Evolutionary conservation across 2,113 vertebrate genomes (phyloP).

Genomic region (Edolisoma coerulescens): DNA sequence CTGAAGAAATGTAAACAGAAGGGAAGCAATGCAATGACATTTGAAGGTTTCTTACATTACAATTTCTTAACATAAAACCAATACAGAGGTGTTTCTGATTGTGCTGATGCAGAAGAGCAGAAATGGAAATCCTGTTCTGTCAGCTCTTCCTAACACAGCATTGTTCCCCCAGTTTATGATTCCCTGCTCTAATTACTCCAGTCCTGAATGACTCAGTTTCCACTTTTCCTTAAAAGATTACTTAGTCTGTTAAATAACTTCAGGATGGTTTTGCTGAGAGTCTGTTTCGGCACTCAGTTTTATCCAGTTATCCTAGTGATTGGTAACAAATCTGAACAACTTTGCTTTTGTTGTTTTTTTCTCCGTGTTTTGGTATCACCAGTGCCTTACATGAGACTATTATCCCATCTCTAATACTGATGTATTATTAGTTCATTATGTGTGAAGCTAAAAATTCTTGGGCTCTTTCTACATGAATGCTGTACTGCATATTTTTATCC

Average conservation of each 20-base stretch:
- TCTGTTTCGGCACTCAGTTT: not conserved
- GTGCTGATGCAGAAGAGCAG: not conserved
- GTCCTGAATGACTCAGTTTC: not conserved
- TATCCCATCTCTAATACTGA: not conserved
- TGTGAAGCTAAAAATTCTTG: not conserved
- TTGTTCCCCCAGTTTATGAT: not conserved
- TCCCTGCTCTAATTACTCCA: not conserved
- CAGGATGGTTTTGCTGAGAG: not conserved
- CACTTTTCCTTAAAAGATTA: not conserved
- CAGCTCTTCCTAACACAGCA: not conserved
- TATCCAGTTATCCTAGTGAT: not conserved
- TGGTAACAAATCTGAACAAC: not conserved
- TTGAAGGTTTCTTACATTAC: not conserved
- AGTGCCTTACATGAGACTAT: not conserved
- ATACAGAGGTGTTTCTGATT: not conserved
- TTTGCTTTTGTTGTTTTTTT: not conserved
- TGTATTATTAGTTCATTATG: not conserved
- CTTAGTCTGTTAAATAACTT: not conserved
- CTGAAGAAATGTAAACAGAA: not conserved
- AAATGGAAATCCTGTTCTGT: constrained; percentile 5
- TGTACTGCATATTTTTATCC: not conserved
- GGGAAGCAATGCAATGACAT: not conserved
- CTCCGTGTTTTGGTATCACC: not conserved
- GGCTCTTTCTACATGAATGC: not conserved
- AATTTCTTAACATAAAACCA: not conserved